Percentiles rank a stretch among this genome's conserved stretches.
Conservation (phyloP, 35 echinoderm and acorn worm species). For the Lytechinus variegatus region DNA sequence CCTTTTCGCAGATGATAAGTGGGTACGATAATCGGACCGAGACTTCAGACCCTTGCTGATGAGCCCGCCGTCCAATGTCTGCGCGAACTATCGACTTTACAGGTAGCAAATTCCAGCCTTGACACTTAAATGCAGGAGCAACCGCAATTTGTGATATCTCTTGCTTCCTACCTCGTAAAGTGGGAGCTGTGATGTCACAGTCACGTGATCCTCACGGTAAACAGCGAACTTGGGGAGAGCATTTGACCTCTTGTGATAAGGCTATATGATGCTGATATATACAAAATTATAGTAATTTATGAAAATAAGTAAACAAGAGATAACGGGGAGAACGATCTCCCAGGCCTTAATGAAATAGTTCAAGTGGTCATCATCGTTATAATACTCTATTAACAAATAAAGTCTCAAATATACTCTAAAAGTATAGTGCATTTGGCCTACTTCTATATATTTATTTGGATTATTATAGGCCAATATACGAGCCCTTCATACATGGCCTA, state of each 20-base stretch:
- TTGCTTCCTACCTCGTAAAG: neutral
- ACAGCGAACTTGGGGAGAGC: neutral
- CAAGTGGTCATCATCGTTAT: neutral
- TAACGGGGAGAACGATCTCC: neutral
- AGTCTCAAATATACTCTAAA: neutral
- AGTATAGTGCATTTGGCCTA: neutral
- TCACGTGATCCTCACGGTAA: neutral
- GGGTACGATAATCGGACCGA: constrained; percentile 17
- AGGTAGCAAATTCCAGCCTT: constrained; percentile 52
- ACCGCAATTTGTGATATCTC: neutral
- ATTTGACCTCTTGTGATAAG: neutral
- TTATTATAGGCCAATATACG: neutral
- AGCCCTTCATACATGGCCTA: neutral
- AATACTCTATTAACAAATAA: neutral
- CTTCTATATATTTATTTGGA: neutral
- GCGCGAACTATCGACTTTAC: constrained; percentile 22
- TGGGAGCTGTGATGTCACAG: neutral
- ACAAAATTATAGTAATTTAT: constrained; percentile 21
- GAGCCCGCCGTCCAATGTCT: constrained; percentile 36
- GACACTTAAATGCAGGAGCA: neutral
- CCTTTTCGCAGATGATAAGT: constrained; percentile 34
- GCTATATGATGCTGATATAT: neutral
- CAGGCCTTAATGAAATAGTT: neutral
- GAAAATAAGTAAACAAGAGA: constrained; percentile 29
- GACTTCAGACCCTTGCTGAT: constrained; percentile 41